A percentile compares a stretch with the other conserved stretches of the same genome.
Conservation (phyloP, 2,113 vertebrate species). For the Thalassoma bifasciatum region DNA sequence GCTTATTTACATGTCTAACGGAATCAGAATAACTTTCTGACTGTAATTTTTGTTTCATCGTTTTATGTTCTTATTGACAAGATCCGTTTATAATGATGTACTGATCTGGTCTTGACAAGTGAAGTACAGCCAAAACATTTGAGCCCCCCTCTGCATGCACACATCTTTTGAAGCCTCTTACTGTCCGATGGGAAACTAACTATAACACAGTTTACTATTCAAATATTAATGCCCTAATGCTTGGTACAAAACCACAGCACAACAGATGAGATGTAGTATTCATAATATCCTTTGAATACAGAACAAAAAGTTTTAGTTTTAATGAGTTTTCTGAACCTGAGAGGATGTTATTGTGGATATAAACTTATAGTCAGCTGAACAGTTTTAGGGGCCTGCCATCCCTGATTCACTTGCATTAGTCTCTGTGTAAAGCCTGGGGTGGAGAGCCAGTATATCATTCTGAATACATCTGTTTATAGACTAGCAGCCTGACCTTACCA, state of each 20-base stretch:
- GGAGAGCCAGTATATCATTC: background rate
- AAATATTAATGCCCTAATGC: conserved; percentile 42
- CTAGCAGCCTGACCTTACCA: too few relatives aligned
- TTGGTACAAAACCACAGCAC: conserved; percentile 3
- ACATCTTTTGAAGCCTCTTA: background rate
- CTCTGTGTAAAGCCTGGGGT: conserved; percentile 1
- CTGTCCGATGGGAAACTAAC: too few relatives aligned
- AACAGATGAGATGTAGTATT: conserved; percentile 15
- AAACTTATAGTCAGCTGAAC: conserved; percentile 27
- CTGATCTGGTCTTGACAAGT: too few relatives aligned
- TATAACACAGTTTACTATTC: conserved; percentile 22
- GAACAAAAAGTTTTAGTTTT: conserved; percentile 49
- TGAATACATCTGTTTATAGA: background rate
- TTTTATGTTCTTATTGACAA: too few relatives aligned
- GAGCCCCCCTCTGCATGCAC: background rate
- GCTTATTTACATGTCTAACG: too few relatives aligned
- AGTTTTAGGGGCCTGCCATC: conserved; percentile 14
- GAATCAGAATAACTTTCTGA: too few relatives aligned
- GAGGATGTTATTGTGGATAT: conserved; percentile 29
- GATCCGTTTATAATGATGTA: too few relatives aligned
- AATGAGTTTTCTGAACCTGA: conserved; percentile 39
- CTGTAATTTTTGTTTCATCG: too few relatives aligned
- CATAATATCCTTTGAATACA: conserved; percentile 50
- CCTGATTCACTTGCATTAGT: conserved; percentile 23
- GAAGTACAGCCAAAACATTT: too few relatives aligned